Percentiles rank a stretch among this genome's conserved stretches.
Conservation (phyloP, 2,888 invertebrate genomes). For the Nephrocerus scutellatus region DNA sequence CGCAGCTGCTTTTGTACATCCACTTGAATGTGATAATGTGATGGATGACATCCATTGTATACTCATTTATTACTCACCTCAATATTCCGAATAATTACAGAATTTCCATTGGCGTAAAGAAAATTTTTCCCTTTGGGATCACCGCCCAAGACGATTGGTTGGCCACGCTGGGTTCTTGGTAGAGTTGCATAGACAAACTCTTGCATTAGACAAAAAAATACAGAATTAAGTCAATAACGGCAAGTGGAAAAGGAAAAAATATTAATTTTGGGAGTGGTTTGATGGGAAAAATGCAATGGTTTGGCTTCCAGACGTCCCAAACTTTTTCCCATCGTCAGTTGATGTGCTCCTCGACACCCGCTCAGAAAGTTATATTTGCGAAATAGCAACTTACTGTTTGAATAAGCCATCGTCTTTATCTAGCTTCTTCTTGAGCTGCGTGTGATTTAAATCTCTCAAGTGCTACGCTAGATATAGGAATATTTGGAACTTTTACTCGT, state of each 20-base stretch:
- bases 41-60: too few relatives aligned
- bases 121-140: constrained; percentile 97
- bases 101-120: constrained; percentile 95
- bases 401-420: constrained; percentile 22
- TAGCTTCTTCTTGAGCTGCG: too few relatives aligned
- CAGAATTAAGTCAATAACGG: constrained; percentile 5
- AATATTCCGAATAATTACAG: constrained; percentile 94
- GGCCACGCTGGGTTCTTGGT: constrained; percentile 90
- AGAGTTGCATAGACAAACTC: constrained; percentile 87
- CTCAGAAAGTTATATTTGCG: background rate
- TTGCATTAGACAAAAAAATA: constrained; percentile 33
- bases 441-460: too few relatives aligned
- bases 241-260: too few relatives aligned
- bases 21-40: too few relatives aligned
- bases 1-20: too few relatives aligned
- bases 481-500: too few relatives aligned
- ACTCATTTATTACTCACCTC: constrained; percentile 68
- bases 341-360: too few relatives aligned
- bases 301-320: too few relatives aligned
- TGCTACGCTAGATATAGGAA: too few relatives aligned
- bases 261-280: constrained; percentile 21
- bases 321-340: too few relatives aligned
- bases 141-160: constrained; percentile 86
- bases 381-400: constrained; percentile 19
- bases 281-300: too few relatives aligned